Conservation (phyloP, 2,888 invertebrate species). For the Pristionchus mayeri region DNA sequence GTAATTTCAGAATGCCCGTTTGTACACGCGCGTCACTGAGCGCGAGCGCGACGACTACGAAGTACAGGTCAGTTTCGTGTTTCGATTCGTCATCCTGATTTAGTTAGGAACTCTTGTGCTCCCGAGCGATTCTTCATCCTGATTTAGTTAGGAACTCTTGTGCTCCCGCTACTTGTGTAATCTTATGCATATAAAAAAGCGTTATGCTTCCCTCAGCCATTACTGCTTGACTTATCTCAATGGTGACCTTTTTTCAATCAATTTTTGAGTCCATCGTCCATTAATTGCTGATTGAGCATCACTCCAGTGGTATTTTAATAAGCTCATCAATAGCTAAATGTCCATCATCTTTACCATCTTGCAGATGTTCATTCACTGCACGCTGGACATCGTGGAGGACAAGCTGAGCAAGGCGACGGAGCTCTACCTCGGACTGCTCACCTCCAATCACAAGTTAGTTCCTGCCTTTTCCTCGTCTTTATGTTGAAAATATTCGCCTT, state of each 20-base stretch:
- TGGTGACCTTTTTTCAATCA: background rate
- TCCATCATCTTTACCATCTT: background rate
- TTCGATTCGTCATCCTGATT: too few relatives aligned
- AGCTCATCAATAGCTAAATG: background rate
- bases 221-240: too few relatives aligned
- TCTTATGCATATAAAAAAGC: too few relatives aligned
- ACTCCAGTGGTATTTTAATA: too few relatives aligned
- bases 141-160: too few relatives aligned
- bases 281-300: too few relatives aligned
- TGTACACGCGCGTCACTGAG: slow-evolving; percentile 62
- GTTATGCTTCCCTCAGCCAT: too few relatives aligned
- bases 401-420: slow-evolving; percentile 62
- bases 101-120: too few relatives aligned
- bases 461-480: too few relatives aligned
- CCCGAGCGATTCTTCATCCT: too few relatives aligned
- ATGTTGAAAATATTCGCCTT: slow-evolving; percentile 5
- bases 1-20: slow-evolving; percentile 62
- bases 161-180: too few relatives aligned
- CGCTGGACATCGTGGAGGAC: slow-evolving; percentile 72
- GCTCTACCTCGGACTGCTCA: slow-evolving; percentile 64
- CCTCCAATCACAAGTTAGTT: slow-evolving; percentile 61
- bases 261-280: background rate
- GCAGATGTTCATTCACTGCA: slow-evolving; percentile 68
- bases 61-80: slow-evolving; percentile 51
- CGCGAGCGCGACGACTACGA: slow-evolving; percentile 60